Conservation (phyloP, 2,797 vertebrate genomes). For the Gouania willdenowi region DNA sequence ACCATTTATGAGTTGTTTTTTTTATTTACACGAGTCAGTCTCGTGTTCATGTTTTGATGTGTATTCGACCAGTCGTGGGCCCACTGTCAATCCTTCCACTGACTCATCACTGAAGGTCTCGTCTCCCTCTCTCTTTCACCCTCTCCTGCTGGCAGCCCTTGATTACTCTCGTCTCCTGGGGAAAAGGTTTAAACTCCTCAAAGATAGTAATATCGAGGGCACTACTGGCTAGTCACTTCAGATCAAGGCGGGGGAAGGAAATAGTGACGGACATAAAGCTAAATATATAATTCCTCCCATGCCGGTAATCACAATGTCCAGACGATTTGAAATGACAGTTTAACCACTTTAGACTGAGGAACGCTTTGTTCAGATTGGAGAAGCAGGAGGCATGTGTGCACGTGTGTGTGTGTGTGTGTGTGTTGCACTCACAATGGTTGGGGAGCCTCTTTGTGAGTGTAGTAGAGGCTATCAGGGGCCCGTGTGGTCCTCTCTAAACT, state of each 20-base stretch:
- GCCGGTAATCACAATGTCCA: slow-evolving; percentile 86
- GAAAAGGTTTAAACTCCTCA: slow-evolving; percentile 64
- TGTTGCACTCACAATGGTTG: slow-evolving; percentile 30
- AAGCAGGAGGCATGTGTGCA: slow-evolving; percentile 41
- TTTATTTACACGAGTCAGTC: too few relatives aligned
- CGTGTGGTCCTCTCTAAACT: slow-evolving; percentile 64
- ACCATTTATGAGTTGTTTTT: too few relatives aligned
- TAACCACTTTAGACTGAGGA: slow-evolving; percentile 87
- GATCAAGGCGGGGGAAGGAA: slow-evolving; percentile 88
- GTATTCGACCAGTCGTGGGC: too few relatives aligned
- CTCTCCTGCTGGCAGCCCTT: slow-evolving; percentile 59
- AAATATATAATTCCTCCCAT: slow-evolving; percentile 81
- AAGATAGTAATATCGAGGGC: slow-evolving; percentile 72
- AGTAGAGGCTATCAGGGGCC: slow-evolving; percentile 43
- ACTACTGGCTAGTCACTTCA: slow-evolving; percentile 75
- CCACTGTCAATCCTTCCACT: slow-evolving; percentile 37
- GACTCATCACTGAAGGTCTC: slow-evolving; percentile 26
- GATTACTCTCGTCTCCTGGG: slow-evolving; percentile 70
- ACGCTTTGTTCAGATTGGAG: slow-evolving; percentile 66
- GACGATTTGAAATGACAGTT: slow-evolving; percentile 87
- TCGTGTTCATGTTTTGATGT: too few relatives aligned
- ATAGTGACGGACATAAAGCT: slow-evolving; percentile 87
- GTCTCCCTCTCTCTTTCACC: slow-evolving; percentile 3
- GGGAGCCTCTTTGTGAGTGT: slow-evolving; percentile 45
- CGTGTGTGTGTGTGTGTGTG: slow-evolving; percentile 19